Evolutionary conservation across 2,797 vertebrate species (phyloP), one percentile per base, ranked within the genome.

Genomic region (Oophaga sylvatica): DNA sequence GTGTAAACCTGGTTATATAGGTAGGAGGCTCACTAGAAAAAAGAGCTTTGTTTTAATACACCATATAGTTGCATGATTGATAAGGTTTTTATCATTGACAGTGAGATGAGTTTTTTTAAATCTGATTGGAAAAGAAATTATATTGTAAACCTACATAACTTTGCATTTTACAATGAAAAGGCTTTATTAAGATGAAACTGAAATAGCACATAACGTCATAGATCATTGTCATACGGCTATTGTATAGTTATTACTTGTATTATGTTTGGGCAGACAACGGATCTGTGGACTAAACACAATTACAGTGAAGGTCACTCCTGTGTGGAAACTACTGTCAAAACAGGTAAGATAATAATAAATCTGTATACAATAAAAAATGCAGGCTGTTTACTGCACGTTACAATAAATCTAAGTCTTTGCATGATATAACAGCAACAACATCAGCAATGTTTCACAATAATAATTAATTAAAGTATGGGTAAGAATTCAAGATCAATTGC

Each of bases 271-370:
- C 90, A 95, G 94, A 88, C 92, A 91, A 82, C 80, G 93, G 53
- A 91, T 94, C 19, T 95, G 94, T 65, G 94, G 94, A 5, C 91
- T 93, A 57, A 95, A 95, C 60, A 83, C 91, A 83, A 94, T 93
- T 0, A 91, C 94, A 87, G 91, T 95, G 41, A 91, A 95, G 87
- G 91, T 96, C 81, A 91, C 90, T 3, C 95, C 95, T 57, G 20
- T 95, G 88, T 96, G 95, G 95, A 95, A 95, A 90, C 92, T 96
- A 56, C 94, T 96, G 80, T 77, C 94, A 90, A 96, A 95, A 90
- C 95, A 96, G 95, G 95, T 94, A 92, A 93, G 80, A 93, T 90
- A 91, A 29, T 83, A 83, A 20, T 6, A 63, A 5, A 8, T 80
- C 19, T 6, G 9, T 81, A 41, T 63, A 12, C 31, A 22, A 19